Conservation (phyloP, 2,888 invertebrate species). For the Tolmerus cingulatus region DNA sequence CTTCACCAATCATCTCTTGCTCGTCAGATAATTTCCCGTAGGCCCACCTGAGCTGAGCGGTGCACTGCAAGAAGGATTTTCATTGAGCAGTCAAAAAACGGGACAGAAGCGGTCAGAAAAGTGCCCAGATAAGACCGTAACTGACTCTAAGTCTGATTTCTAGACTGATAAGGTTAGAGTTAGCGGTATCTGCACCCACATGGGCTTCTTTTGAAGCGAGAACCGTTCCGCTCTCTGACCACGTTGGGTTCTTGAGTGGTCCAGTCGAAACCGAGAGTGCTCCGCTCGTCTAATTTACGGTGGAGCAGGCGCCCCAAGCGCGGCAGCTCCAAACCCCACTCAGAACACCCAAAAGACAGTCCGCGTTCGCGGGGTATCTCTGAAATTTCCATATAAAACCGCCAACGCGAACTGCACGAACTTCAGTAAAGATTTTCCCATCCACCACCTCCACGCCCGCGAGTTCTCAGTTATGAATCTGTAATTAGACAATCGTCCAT, state of each 20-base stretch:
- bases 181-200: neutral
- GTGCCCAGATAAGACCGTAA: neutral
- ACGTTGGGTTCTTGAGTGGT: conserved; percentile 34
- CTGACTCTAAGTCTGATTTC: neutral
- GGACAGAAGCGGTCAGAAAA: neutral
- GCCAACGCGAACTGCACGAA: conserved; percentile 44
- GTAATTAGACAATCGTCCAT: neutral
- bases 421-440: conserved; percentile 43
- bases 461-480: neutral
- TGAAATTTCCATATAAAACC: conserved; percentile 47
- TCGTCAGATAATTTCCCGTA: neutral
- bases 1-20: conserved; percentile 34
- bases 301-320: neutral
- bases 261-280: conserved; percentile 46
- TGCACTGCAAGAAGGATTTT: neutral
- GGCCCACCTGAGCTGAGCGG: neutral
- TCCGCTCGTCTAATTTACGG: neutral
- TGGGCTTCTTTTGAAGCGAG: neutral
- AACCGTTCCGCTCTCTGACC: conserved; percentile 46
- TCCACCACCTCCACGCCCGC: neutral
- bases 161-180: neutral
- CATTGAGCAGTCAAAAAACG: neutral
- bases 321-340: conserved; percentile 5
- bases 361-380: neutral
- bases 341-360: conserved; percentile 9